These are phyloP conservation scores for Meiosimyza platycephala DNA, from an alignment of 2,888 invertebrate species.

Conservation along the genomic window DNA sequence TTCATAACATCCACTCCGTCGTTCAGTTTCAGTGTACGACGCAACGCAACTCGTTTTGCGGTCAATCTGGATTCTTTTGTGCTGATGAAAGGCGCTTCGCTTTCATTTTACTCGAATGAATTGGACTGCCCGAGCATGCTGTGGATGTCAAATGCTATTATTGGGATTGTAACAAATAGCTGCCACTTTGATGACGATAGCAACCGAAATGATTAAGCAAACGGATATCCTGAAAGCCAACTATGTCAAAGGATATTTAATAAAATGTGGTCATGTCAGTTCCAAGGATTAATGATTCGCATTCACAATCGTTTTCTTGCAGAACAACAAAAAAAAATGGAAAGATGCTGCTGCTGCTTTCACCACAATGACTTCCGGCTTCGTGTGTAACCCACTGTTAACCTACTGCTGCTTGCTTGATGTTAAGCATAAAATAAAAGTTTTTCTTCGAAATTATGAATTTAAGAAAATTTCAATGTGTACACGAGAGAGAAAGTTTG, in stretches of 20 bases:
- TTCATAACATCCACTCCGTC: background rate
- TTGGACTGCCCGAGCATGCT: background rate
- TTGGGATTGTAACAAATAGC: constrained; percentile 24
- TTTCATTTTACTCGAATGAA: background rate
- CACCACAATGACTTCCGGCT: too few relatives aligned
- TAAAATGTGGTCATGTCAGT: constrained; percentile 25
- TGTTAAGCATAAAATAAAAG: too few relatives aligned
- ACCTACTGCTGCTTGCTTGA: too few relatives aligned
- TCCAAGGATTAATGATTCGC: constrained; percentile 23
- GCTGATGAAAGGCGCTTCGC: background rate
- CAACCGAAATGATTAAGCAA: constrained; percentile 18
- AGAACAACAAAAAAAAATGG: too few relatives aligned
- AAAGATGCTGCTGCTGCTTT: too few relatives aligned
- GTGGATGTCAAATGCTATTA: constrained; percentile 15
- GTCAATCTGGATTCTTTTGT: constrained; percentile 31
- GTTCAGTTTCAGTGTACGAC: too few relatives aligned
- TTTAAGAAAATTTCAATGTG: too few relatives aligned
- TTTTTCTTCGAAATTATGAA: too few relatives aligned
- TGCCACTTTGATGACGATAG: constrained; percentile 13
- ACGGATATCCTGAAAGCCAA: constrained; percentile 23
- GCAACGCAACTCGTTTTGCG: background rate
- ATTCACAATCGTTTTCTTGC: background rate
- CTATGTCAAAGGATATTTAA: constrained; percentile 30
- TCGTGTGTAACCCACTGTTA: background rate
- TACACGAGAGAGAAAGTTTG: too few relatives aligned